phyloP scores from a whole-genome alignment of 2,888 invertebrate species.

The Drosophila kokeensis region DNA sequence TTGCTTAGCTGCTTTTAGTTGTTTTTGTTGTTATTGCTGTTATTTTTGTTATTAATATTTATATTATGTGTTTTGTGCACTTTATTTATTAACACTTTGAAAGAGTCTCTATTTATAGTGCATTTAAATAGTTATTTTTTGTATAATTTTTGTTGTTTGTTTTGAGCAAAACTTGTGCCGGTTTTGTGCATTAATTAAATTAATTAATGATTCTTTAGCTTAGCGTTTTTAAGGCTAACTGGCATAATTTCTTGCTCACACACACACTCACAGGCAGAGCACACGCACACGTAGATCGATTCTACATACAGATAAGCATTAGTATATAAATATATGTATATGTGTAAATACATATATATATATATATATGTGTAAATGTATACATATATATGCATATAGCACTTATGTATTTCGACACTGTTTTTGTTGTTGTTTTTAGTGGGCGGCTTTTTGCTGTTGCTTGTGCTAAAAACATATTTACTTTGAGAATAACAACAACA shows the following conservation, averaged over 20 bases:
- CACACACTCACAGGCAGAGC: slow-evolving; percentile 22
- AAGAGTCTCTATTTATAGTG: slow-evolving; percentile 18
- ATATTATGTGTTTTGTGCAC: slow-evolving; percentile 45
- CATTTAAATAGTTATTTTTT: slow-evolving; percentile 38
- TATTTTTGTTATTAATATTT: slow-evolving; percentile 26
- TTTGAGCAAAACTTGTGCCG: slow-evolving; percentile 71
- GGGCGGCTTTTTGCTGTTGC: slow-evolving; percentile 61
- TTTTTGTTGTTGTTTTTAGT: slow-evolving; percentile 46
- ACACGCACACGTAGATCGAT: slow-evolving; percentile 28
- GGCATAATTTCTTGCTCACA: slow-evolving; percentile 69
- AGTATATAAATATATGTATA: not conserved
- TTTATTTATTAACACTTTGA: slow-evolving; percentile 29
- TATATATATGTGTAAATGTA: slow-evolving; percentile 2
- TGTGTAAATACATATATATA: not conserved
- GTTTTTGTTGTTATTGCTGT: slow-evolving; percentile 34
- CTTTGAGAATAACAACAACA: slow-evolving; percentile 51
- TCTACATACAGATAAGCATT: slow-evolving; percentile 28
- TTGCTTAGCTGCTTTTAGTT: slow-evolving; percentile 24
- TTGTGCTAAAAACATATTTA: slow-evolving; percentile 64
- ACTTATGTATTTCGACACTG: slow-evolving; percentile 20
- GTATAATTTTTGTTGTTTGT: slow-evolving; percentile 34
- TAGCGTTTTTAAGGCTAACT: slow-evolving; percentile 41
- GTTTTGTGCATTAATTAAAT: slow-evolving; percentile 51
- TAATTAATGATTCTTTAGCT: slow-evolving; percentile 40
- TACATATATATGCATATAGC: slow-evolving; percentile 1